phyloP scores from a whole-genome alignment of 2,888 invertebrate genomes.

The Chymomyza amoena region DNA sequence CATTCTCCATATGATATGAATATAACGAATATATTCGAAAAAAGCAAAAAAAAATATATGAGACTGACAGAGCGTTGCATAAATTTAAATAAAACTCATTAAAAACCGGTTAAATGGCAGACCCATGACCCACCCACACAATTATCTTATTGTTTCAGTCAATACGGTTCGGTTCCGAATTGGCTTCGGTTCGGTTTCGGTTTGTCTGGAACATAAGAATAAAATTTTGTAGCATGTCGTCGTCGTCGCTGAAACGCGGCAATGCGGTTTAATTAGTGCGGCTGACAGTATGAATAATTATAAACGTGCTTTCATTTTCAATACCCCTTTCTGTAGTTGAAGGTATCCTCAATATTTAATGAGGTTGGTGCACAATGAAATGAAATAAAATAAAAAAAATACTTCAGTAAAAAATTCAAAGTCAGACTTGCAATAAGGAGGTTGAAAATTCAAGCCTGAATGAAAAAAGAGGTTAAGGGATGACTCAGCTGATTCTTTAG shows the following conservation, averaged over 20 bases:
- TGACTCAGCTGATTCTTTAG: too few species aligned
- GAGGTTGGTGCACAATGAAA: neutral
- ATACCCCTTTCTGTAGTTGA: slow-evolving; percentile 4
- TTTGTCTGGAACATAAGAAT: neutral
- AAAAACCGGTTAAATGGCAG: slow-evolving; percentile 9
- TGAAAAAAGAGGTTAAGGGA: too few species aligned
- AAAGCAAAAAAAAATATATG: neutral
- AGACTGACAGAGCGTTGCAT: too few species aligned
- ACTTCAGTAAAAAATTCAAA: too few species aligned
- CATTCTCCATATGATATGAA: neutral
- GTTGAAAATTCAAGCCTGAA: too few species aligned
- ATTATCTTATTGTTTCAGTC: neutral
- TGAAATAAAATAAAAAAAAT: too few species aligned
- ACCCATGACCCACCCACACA: neutral
- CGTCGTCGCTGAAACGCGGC: neutral
- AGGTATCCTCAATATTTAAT: neutral
- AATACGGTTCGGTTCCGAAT: neutral
- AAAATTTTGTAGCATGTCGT: neutral
- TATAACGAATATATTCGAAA: neutral
- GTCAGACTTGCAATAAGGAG: too few species aligned
- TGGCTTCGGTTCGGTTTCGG: too few species aligned
- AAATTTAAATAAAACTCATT: slow-evolving; percentile 14
- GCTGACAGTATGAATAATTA: slow-evolving; percentile 23
- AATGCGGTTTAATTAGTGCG: slow-evolving; percentile 49
- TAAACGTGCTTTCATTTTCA: neutral